Evolutionary conservation across 2,888 invertebrate genomes (phyloP).

Genomic region (Rhyacophila evoluta): DNA sequence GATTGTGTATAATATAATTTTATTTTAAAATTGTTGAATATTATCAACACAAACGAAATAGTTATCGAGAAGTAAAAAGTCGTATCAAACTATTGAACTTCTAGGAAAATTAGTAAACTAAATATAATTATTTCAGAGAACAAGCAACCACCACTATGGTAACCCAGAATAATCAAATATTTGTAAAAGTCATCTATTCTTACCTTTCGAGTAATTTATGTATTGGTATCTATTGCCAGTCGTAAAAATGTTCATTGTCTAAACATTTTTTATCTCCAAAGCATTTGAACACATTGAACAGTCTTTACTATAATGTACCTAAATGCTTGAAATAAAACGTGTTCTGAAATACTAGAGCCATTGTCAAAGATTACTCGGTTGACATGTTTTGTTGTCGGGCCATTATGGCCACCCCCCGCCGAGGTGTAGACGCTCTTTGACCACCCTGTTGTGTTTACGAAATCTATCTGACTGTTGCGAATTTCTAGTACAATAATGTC

Average conservation of each 20-base stretch:
- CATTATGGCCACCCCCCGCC: constrained; percentile 44
- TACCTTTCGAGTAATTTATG: background rate
- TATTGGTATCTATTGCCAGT: background rate
- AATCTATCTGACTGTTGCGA: constrained; percentile 41
- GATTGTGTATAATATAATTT: no score
- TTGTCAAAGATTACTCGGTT: constrained; percentile 33
- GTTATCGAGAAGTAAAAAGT: no score
- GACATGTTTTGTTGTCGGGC: constrained; percentile 28
- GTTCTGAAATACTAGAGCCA: background rate
- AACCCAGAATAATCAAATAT: background rate
- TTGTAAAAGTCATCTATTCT: background rate
- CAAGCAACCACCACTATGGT: background rate
- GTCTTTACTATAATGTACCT: background rate
- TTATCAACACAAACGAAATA: no score
- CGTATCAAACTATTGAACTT: no score
- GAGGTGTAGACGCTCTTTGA: constrained; percentile 47
- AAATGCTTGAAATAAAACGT: background rate
- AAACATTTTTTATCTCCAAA: constrained; percentile 7
- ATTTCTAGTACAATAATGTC: constrained; percentile 39
- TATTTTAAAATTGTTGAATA: no score
- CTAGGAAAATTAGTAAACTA: no score
- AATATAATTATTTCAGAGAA: background rate
- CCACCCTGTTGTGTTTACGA: constrained; percentile 48
- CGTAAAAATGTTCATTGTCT: background rate
- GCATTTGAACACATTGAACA: background rate